Conservation (phyloP, 2,888 invertebrate species). For the Drosophila nr. perissopoda region DNA sequence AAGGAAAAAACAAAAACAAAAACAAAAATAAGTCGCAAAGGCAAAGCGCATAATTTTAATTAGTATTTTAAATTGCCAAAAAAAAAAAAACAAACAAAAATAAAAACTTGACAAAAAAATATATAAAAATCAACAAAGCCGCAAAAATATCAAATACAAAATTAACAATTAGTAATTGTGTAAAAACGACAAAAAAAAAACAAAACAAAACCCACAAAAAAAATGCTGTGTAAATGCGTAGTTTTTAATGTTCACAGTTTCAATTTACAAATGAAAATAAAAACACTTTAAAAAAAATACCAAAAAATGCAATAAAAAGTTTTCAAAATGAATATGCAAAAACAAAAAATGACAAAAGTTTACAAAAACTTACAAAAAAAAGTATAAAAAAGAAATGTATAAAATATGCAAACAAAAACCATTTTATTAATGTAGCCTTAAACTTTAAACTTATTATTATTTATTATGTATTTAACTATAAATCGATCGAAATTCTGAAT, state of each 20-base stretch:
- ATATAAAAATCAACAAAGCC: slow-evolving; percentile 42
- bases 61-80: slow-evolving; percentile 75
- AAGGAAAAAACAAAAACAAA: slow-evolving; percentile 12
- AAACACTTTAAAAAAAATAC: slow-evolving; percentile 51
- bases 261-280: slow-evolving; percentile 56
- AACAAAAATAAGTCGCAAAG: slow-evolving; percentile 43
- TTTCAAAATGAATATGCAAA: slow-evolving; percentile 69
- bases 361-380: slow-evolving; percentile 44
- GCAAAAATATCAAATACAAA: slow-evolving; percentile 68
- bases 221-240: slow-evolving; percentile 70
- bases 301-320: slow-evolving; percentile 76
- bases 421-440: slow-evolving; percentile 60
- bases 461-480: slow-evolving; percentile 61
- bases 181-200: slow-evolving; percentile 48
- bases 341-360: slow-evolving; percentile 58
- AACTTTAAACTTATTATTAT: slow-evolving; percentile 43
- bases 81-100: slow-evolving; percentile 40
- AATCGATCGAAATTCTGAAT: slow-evolving; percentile 31
- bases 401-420: slow-evolving; percentile 48
- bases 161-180: slow-evolving; percentile 54
- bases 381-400: slow-evolving; percentile 51
- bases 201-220: slow-evolving; percentile 33
- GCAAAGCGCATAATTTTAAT: slow-evolving; percentile 70
- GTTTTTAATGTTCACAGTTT: slow-evolving; percentile 78
- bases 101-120: slow-evolving; percentile 31